Evolutionary conservation across 2,113 vertebrate genomes (phyloP).

Genomic region (Larimichthys polyactis): DNA sequence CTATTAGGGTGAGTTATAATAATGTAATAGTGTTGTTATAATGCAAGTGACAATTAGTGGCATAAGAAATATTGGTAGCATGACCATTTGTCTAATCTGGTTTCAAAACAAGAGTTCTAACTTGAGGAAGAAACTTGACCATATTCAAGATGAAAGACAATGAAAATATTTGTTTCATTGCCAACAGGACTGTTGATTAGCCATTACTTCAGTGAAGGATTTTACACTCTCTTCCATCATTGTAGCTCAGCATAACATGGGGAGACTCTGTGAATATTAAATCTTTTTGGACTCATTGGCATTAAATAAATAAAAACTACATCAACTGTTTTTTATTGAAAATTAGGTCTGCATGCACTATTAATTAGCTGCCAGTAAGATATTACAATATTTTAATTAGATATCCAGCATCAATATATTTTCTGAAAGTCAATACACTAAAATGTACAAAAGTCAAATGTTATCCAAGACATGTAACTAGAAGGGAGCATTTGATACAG

Average conservation of each 20-base stretch:
- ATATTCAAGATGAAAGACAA: conserved; percentile 21
- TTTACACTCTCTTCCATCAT: conserved; percentile 37
- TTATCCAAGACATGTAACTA: background rate
- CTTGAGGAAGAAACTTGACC: conserved; percentile 4
- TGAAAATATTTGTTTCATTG: conserved; percentile 24
- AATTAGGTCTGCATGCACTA: background rate
- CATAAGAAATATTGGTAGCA: background rate
- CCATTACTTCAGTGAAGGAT: conserved; percentile 6
- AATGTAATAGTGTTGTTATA: background rate
- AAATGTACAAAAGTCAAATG: background rate
- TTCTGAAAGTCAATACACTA: background rate
- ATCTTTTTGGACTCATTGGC: background rate
- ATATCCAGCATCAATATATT: background rate
- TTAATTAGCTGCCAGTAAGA: background rate
- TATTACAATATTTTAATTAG: background rate
- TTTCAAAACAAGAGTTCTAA: conserved; percentile 20
- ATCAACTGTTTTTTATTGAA: background rate
- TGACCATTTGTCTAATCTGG: conserved; percentile 5
- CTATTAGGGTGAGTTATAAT: background rate
- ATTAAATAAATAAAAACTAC: conserved; percentile 18
- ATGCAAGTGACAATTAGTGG: background rate
- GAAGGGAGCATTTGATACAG: background rate
- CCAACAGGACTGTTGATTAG: conserved; percentile 25
- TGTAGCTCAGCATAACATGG: conserved; percentile 12
- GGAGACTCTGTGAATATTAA: conserved; percentile 18